These are phyloP conservation scores for Paracyclopina nana DNA, from an alignment of 1,140 invertebrate genomes.

Conservation along the genomic window DNA sequence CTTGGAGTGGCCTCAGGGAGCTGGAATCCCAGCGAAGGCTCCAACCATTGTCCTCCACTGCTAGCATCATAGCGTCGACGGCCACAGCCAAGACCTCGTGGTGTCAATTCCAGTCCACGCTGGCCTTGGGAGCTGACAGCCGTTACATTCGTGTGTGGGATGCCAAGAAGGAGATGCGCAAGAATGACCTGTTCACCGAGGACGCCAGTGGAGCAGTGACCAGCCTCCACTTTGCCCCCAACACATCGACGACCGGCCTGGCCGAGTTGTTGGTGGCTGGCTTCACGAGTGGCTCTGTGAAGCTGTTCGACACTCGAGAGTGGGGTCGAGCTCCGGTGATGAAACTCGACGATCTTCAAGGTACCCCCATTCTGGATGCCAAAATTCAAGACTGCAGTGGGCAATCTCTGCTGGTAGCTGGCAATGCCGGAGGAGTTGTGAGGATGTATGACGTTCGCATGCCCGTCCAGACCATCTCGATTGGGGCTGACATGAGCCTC, in stretches of 20 bases:
- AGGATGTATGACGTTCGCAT: constrained; percentile 4
- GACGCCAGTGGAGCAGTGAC: not conserved
- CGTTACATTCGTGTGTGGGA: constrained; percentile 6
- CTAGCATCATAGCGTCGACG: not conserved
- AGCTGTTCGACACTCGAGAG: not conserved
- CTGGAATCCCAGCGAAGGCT: not conserved
- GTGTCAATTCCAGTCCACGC: not conserved
- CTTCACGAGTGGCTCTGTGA: constrained; percentile 10
- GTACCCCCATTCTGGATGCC: constrained; percentile 3
- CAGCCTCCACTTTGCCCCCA: not conserved
- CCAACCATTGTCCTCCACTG: not conserved
- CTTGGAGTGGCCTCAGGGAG: constrained; percentile 6
- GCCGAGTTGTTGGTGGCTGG: constrained; percentile 1
- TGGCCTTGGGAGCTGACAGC: not conserved
- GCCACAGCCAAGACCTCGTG: constrained; percentile 2
- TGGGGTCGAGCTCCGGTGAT: not conserved
- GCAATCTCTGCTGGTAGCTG: not conserved
- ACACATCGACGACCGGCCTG: not conserved
- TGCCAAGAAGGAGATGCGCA: not conserved
- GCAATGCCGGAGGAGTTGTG: not conserved
- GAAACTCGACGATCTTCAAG: not conserved
- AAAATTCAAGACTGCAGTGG: not conserved
- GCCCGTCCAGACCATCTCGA: not conserved
- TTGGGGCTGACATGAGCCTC: not conserved
- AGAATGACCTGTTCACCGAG: constrained; percentile 1